Percentiles rank a stretch among this genome's conserved stretches.
These are phyloP conservation scores for Chrysodeixis includens DNA, from an alignment of 2,888 invertebrate genomes.

Conservation along the genomic window DNA sequence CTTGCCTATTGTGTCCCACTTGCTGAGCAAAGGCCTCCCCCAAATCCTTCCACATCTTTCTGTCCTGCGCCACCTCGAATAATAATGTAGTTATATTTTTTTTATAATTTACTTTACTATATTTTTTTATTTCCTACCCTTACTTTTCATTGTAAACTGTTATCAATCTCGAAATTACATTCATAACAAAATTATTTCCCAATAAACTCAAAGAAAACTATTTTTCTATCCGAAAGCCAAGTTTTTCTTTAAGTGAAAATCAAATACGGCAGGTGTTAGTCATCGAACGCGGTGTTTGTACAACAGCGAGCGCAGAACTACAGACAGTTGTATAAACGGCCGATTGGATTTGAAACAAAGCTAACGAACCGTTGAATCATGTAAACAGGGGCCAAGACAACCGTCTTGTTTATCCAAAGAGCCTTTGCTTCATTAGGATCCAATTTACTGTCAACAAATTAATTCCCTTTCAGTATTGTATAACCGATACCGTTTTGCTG, in stretches of 20 bases:
- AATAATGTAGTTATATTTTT: too few species aligned
- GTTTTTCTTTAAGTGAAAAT: neutral
- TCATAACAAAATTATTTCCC: neutral
- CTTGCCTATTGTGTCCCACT: too few species aligned
- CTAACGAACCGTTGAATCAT: slow-evolving; percentile 88
- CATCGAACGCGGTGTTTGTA: slow-evolving; percentile 35
- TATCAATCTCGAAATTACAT: neutral
- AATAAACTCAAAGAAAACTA: neutral
- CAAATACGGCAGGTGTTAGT: slow-evolving; percentile 18
- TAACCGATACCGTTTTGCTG: slow-evolving; percentile 61
- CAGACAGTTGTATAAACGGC: slow-evolving; percentile 59
- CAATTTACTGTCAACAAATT: slow-evolving; percentile 89
- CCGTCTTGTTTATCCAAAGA: slow-evolving; percentile 88
- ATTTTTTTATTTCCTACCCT: too few species aligned
- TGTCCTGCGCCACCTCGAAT: too few species aligned
- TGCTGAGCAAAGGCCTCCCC: too few species aligned
- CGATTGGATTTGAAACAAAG: slow-evolving; percentile 88
- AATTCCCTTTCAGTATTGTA: slow-evolving; percentile 81
- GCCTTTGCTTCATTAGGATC: slow-evolving; percentile 90
- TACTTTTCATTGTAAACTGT: too few species aligned
- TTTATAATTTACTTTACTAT: too few species aligned
- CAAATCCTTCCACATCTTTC: too few species aligned
- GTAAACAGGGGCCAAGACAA: slow-evolving; percentile 88
- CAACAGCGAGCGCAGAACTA: slow-evolving; percentile 50
- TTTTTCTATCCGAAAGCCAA: neutral